These are phyloP conservation scores for Apeltes quadracus DNA, from an alignment of 2,113 vertebrate genomes.

Conservation along the genomic window DNA sequence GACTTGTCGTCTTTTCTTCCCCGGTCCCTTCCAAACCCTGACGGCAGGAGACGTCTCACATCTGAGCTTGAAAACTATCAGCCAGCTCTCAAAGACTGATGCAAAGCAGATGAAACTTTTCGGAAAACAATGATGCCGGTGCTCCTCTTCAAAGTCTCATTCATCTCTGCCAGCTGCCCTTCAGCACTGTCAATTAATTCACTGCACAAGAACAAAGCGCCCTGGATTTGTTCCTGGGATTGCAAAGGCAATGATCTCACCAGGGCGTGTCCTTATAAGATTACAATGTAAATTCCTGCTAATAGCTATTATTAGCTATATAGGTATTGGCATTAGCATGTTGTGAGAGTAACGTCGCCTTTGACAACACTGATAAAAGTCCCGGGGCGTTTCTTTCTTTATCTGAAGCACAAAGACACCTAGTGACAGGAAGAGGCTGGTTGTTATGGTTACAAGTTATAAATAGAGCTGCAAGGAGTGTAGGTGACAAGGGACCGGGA, in stretches of 20 bases:
- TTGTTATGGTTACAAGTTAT: constrained; percentile 85
- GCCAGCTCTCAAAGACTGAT: constrained; percentile 34
- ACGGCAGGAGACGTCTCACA: neutral
- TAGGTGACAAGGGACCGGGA: constrained; percentile 78
- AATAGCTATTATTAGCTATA: constrained; percentile 10
- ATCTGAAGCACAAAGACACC: constrained; percentile 60
- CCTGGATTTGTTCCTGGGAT: constrained; percentile 25
- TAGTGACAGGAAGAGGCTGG: constrained; percentile 70
- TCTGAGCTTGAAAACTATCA: constrained; percentile 22
- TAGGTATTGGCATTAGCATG: constrained; percentile 30
- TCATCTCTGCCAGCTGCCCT: constrained; percentile 49
- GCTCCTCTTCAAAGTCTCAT: constrained; percentile 41
- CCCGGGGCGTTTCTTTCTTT: constrained; percentile 14
- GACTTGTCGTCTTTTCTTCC: constrained; percentile 14
- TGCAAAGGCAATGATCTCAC: constrained; percentile 18
- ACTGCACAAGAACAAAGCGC: constrained; percentile 40
- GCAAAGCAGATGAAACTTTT: constrained; percentile 54
- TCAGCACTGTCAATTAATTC: constrained; percentile 44
- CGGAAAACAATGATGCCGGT: constrained; percentile 39
- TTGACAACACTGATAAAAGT: constrained; percentile 45
- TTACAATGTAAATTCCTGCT: constrained; percentile 26
- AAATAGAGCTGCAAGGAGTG: constrained; percentile 79
- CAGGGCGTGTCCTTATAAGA: constrained; percentile 8
- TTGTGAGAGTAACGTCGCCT: neutral
- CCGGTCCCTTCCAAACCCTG: constrained; percentile 15